Conservation (phyloP, 2,888 invertebrate species). For the Torymus aiolomorphi region DNA sequence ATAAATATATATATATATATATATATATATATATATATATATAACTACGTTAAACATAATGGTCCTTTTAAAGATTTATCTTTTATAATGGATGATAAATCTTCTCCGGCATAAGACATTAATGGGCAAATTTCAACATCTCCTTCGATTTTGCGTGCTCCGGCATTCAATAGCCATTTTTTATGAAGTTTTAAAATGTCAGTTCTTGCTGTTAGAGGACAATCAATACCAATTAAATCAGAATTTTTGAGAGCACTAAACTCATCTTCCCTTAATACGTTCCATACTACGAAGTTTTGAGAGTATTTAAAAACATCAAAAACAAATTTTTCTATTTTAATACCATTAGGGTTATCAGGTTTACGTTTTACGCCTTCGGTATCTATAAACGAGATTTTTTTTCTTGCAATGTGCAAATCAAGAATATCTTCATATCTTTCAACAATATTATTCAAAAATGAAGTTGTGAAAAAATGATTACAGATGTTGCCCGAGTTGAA, state of each 20-base stretch:
- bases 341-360: slow-evolving; percentile 93
- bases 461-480: slow-evolving; percentile 95
- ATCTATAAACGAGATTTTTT: slow-evolving; percentile 94
- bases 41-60: slow-evolving; percentile 25
- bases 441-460: slow-evolving; percentile 88
- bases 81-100: slow-evolving; percentile 77
- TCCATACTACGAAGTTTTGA: slow-evolving; percentile 93
- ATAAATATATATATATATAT: no score
- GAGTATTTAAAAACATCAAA: slow-evolving; percentile 98
- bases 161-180: slow-evolving; percentile 87
- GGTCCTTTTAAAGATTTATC: slow-evolving; percentile 38
- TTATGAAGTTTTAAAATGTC: slow-evolving; percentile 88
- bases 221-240: slow-evolving; percentile 91
- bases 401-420: slow-evolving; percentile 95
- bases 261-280: slow-evolving; percentile 92
- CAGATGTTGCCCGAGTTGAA: slow-evolving; percentile 98
- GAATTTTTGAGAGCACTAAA: slow-evolving; percentile 98
- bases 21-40: no score
- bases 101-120: slow-evolving; percentile 93
- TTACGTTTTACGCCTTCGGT: slow-evolving; percentile 82
- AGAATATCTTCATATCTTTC: slow-evolving; percentile 84
- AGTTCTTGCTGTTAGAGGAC: slow-evolving; percentile 89
- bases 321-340: slow-evolving; percentile 99
- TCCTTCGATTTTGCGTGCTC: slow-evolving; percentile 83
- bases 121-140: slow-evolving; percentile 94